Conservation (phyloP, 2,797 vertebrate species). For the Mionectes olivaceus region DNA sequence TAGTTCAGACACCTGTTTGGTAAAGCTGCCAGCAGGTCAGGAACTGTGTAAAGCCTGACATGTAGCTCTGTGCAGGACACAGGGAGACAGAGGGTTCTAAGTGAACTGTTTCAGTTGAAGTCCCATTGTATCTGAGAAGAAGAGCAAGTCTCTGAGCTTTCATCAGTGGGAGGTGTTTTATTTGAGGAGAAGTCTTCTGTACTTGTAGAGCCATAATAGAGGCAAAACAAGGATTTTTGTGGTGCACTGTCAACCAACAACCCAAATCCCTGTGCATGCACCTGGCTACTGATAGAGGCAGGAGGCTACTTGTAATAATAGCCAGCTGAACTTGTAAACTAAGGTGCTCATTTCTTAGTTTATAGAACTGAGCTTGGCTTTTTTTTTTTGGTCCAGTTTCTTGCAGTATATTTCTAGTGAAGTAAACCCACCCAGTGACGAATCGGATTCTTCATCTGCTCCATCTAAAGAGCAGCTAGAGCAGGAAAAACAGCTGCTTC, state of each 20-base stretch:
- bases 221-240: neutral
- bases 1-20: fast-evolving
- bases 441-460: conserved; percentile 88
- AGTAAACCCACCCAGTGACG: conserved; percentile 87
- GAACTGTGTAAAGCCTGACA: fast-evolving
- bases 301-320: neutral
- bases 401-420: conserved; percentile 97
- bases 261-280: fast-evolving
- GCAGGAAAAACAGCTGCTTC: conserved; percentile 94
- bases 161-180: neutral
- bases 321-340: fast-evolving
- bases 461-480: conserved; percentile 95
- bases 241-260: fast-evolving
- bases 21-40: fast-evolving
- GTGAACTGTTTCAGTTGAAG: neutral
- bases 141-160: neutral
- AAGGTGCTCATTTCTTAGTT: neutral
- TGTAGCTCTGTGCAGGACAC: fast-evolving
- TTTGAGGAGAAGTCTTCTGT: fast-evolving
- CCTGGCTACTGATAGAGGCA: neutral
- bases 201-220: fast-evolving
- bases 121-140: fast-evolving
- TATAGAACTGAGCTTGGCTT: neutral
- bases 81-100: fast-evolving
- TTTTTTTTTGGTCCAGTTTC: conserved; percentile 81